Base-by-base conservation (phyloP, 2,888 invertebrate species). In the Tetanocera ferruginea region DNA sequence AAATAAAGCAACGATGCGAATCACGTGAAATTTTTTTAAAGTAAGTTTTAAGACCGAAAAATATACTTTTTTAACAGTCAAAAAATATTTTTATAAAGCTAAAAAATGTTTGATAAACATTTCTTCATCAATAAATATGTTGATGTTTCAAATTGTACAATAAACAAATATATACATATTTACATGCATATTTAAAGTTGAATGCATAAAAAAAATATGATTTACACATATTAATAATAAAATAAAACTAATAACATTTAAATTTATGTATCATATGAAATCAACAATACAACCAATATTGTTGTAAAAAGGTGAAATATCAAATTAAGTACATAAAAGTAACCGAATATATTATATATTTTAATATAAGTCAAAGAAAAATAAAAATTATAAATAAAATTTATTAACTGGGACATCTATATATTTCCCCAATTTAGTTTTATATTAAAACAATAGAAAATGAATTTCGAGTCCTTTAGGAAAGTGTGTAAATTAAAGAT, bases 321-420 rank as follows among this genome's bases (percentile, higher is more conserved):
- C 77, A 80, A 76, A 77, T 76, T 80, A 76, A 74, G 77, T n/a
- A 78, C 73, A 80, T 49, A 73, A 67, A 80, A 80, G 73, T 78
- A 81, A 80, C 80, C 78, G 78, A 81, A 79, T 80, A 81, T 79
- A 80, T 73, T 76, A 80, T 81, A 80, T 80, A 81, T 81, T 80
- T 81, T 80, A 80, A 80, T 80, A 81, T 80, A 81, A 80, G 81
- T 37, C 11, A 67, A 37, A 43, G 43, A 34, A 34, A 67, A 67
- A 67, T 67, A 67, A 67, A 67, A 67, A 67, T 67, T 67, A 67
- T 67, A 67, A 37, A 67, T 37, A n/a, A 37, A 67, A 34, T 66
- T 34, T 67, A 67, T 19, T 64, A 64, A 67, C n/a, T 43, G 43
- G 43, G 43, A 14, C 14, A 43, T 43, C 43, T 43, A 43, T 43